These are phyloP conservation scores for Aplochiton taeniatus DNA, from an alignment of 2,797 vertebrate genomes.

Conservation along the genomic window DNA sequence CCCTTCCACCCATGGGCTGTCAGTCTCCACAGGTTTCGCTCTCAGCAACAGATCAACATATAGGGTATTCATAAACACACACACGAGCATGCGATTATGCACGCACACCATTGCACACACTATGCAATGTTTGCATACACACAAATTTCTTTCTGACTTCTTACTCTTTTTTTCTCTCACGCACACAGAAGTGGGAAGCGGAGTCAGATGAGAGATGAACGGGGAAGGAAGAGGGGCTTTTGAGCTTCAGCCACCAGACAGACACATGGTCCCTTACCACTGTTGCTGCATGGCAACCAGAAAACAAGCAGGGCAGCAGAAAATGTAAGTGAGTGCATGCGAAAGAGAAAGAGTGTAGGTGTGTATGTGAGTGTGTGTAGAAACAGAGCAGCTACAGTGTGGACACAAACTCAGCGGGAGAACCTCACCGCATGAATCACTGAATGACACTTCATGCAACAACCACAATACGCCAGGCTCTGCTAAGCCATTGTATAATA, in stretches of 20 bases:
- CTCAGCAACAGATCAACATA: conserved; percentile 60
- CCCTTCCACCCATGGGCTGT: conserved; percentile 46
- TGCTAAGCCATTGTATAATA: conserved; percentile 38
- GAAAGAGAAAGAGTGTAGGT: background rate
- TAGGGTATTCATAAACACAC: conserved; percentile 11
- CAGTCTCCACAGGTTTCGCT: conserved; percentile 47
- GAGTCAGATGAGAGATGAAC: conserved; percentile 12
- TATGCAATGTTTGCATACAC: background rate
- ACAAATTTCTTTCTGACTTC: background rate
- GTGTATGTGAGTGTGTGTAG: background rate
- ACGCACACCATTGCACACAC: background rate
- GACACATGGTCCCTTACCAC: conserved; percentile 27
- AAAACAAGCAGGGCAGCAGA: conserved; percentile 34
- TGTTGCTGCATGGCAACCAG: conserved; percentile 46
- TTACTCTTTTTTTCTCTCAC: no score
- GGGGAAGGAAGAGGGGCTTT: conserved; percentile 6
- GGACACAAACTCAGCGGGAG: conserved; percentile 17
- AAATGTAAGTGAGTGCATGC: background rate
- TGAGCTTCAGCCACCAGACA: conserved; percentile 23
- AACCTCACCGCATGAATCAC: conserved; percentile 32
- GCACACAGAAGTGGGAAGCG: conserved; percentile 4
- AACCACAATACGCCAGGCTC: conserved; percentile 27
- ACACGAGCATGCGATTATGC: background rate
- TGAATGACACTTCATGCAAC: conserved; percentile 33
- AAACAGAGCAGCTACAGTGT: conserved; percentile 1